Conservation (phyloP, 2,113 vertebrate species). For the Ornithorhynchus anatinus region DNA sequence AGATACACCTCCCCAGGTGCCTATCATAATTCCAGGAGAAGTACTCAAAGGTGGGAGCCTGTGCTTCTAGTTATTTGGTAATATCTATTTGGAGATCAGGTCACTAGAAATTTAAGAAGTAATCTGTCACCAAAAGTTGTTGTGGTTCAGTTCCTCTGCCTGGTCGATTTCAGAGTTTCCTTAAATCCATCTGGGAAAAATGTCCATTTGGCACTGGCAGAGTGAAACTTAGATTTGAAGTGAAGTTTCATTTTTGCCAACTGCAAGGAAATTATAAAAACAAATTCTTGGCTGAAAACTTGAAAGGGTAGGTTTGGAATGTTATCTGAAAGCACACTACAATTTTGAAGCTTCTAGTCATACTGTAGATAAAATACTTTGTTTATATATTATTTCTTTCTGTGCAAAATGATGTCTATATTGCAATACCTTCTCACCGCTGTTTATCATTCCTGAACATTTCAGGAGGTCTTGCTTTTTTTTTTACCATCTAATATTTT, state of each 20-base stretch:
- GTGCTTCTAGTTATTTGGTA: too few relatives aligned
- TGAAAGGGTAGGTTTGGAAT: constrained; percentile 80
- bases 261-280: constrained; percentile 73
- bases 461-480: constrained; percentile 39
- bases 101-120: neutral
- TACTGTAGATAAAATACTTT: constrained; percentile 70
- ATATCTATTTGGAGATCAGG: too few relatives aligned
- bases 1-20: too few relatives aligned
- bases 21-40: too few relatives aligned
- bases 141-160: neutral
- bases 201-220: constrained; percentile 23
- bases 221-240: constrained; percentile 34
- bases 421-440: constrained; percentile 37
- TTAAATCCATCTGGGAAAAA: constrained; percentile 32
- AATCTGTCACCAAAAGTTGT: neutral
- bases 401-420: constrained; percentile 49
- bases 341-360: constrained; percentile 71
- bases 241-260: constrained; percentile 64
- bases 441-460: neutral
- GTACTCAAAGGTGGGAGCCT: too few relatives aligned
- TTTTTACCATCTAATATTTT: constrained; percentile 21
- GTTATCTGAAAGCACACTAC: constrained; percentile 75
- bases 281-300: constrained; percentile 78
- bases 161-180: constrained; percentile 31
- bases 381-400: constrained; percentile 69